Evolutionary conservation across 2,113 vertebrate species (phyloP).

Genomic region (Hypomesus transpacificus): DNA sequence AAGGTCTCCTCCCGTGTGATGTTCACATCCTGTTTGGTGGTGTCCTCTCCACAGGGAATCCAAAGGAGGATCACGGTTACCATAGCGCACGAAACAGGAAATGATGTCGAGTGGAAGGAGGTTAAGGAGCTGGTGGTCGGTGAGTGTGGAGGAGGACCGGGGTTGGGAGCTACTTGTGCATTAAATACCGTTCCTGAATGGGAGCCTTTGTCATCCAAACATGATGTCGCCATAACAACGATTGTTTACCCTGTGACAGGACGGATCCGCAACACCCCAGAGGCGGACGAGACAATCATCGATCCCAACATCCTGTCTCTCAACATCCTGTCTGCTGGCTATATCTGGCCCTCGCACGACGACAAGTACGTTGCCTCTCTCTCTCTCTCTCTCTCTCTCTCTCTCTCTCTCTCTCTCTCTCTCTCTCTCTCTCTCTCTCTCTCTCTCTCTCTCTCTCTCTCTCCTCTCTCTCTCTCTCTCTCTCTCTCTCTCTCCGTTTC

Average conservation of each 20-base stretch:
- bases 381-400: constrained; percentile 58
- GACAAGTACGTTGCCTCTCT: constrained; percentile 81
- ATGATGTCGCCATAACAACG: not conserved
- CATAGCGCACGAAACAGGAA: constrained; percentile 89
- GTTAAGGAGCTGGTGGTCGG: constrained; percentile 96
- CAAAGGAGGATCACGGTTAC: constrained; percentile 95
- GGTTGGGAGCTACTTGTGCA: too few species aligned
- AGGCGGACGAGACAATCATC: constrained; percentile 92
- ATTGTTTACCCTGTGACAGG: constrained; percentile 64
- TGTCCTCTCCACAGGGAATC: constrained; percentile 79
- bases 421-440: constrained; percentile 41
- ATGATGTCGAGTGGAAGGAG: constrained; percentile 93
- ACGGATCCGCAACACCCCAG: constrained; percentile 93
- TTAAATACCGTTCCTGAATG: too few species aligned
- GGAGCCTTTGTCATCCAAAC: too few species aligned
- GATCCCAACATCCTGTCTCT: constrained; percentile 98
- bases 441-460: constrained; percentile 38
- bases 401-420: not conserved
- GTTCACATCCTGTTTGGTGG: not conserved
- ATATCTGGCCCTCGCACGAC: constrained; percentile 86
- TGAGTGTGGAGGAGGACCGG: constrained; percentile 61
- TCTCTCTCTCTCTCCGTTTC: constrained; percentile 55
- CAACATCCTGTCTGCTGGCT: constrained; percentile 90
- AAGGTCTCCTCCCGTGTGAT: not conserved
- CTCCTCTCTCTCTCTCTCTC: constrained; percentile 1